phyloP scores from a whole-genome alignment of 2,888 invertebrate genomes.

The Troides oblongomaculatus region DNA sequence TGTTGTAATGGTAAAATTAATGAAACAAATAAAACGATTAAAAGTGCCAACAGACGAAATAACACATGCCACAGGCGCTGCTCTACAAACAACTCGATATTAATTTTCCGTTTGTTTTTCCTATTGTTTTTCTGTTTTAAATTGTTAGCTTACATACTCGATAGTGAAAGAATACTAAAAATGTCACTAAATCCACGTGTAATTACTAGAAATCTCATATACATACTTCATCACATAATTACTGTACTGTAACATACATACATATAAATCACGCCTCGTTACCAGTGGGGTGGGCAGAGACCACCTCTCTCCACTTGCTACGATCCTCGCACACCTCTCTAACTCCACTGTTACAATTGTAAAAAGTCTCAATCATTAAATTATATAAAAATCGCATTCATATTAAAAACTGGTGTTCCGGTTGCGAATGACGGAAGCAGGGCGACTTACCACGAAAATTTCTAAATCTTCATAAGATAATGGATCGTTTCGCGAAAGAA shows the following conservation, averaged over 20 bases:
- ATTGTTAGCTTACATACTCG: no score
- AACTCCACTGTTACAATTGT: no score
- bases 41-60: slow-evolving; percentile 15
- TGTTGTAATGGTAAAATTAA: slow-evolving; percentile 27
- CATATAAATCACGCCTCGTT: no score
- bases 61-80: slow-evolving; percentile 7
- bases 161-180: not conserved
- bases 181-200: not conserved
- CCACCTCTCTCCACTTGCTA: no score
- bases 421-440: slow-evolving; percentile 24
- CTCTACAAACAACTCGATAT: slow-evolving; percentile 3
- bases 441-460: slow-evolving; percentile 71
- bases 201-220: not conserved
- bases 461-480: slow-evolving; percentile 80
- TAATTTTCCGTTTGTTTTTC: not conserved
- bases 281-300: no score
- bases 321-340: no score
- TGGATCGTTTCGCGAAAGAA: slow-evolving; percentile 75
- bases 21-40: slow-evolving; percentile 25
- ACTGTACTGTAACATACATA: no score
- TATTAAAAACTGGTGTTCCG: slow-evolving; percentile 15
- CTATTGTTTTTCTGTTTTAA: not conserved
- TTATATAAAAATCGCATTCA: slow-evolving; percentile 3
- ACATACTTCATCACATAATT: not conserved
- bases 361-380: not conserved